Percentiles rank a stretch among this genome's conserved stretches.
Evolutionary conservation across 2,113 vertebrate species (phyloP).

Genomic region (Prunella himalayana): DNA sequence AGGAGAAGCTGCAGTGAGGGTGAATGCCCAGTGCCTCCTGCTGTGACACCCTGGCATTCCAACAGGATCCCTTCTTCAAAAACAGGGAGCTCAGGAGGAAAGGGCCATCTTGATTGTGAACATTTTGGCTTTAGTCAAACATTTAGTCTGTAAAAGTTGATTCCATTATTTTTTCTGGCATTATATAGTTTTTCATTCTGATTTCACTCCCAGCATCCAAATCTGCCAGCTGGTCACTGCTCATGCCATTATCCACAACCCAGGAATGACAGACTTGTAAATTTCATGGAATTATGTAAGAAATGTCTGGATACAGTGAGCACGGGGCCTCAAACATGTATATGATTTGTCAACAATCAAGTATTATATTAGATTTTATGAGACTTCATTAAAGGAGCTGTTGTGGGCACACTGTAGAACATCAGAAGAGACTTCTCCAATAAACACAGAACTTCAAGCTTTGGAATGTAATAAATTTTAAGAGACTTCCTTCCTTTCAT

Average conservation of each 20-base stretch:
- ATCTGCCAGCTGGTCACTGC: constrained; percentile 50
- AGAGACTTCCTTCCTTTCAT: constrained; percentile 89
- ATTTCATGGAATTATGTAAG: constrained; percentile 49
- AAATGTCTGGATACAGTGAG: constrained; percentile 4
- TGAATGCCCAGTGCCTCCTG: background rate
- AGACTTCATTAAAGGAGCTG: constrained; percentile 85
- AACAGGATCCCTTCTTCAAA: background rate
- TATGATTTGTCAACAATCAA: constrained; percentile 84
- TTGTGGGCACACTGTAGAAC: constrained; percentile 82
- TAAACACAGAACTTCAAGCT: constrained; percentile 81
- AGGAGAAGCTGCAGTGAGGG: background rate
- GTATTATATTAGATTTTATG: constrained; percentile 86
- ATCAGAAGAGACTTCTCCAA: constrained; percentile 86
- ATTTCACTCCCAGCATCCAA: constrained; percentile 29
- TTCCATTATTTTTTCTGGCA: constrained; percentile 34
- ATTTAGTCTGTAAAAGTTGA: constrained; percentile 39
- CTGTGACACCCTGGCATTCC: background rate
- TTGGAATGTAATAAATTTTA: constrained; percentile 94
- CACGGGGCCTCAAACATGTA: constrained; percentile 37
- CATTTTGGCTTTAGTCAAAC: background rate
- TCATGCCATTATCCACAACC: constrained; percentile 23
- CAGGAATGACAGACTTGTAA: constrained; percentile 7
- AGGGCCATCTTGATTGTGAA: background rate
- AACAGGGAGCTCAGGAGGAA: background rate
- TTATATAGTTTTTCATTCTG: constrained; percentile 49